Evolutionary conservation across 35 echinoderm and acorn worm genomes (phyloP).

Genomic region (Chiridota heheva): DNA sequence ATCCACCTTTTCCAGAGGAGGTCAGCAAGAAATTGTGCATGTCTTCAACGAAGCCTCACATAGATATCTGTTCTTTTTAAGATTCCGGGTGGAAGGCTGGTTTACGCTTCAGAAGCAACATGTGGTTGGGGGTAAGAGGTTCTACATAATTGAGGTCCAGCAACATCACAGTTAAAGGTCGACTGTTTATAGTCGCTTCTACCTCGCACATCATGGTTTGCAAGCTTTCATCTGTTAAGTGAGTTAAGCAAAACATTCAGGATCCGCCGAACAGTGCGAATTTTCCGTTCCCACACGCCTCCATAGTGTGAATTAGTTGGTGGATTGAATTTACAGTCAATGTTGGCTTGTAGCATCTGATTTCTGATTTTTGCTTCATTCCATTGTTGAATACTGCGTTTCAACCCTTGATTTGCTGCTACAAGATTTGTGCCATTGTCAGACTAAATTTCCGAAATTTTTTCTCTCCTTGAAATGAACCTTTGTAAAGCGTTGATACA

Average conservation of each 20-base stretch:
- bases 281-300: constrained; percentile 57
- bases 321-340: constrained; percentile 57
- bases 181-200: not conserved
- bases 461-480: constrained; percentile 46
- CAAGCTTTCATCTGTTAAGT: constrained; percentile 25
- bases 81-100: too few relatives aligned
- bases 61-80: too few relatives aligned
- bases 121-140: constrained; percentile 61
- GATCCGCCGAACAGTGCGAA: constrained; percentile 46
- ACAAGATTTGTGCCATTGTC: constrained; percentile 68
- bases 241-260: constrained; percentile 18
- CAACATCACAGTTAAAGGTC: constrained; percentile 13
- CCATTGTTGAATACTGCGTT: constrained; percentile 20
- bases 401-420: constrained; percentile 33
- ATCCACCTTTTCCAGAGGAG: too few relatives aligned
- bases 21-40: constrained; percentile 25
- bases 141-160: constrained; percentile 40
- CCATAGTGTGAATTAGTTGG: constrained; percentile 51
- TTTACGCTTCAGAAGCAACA: constrained; percentile 59
- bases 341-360: constrained; percentile 17
- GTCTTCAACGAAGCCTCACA: too few relatives aligned
- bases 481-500: constrained; percentile 45
- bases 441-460: constrained; percentile 20
- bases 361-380: constrained; percentile 23
- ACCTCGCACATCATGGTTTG: constrained; percentile 13